These are phyloP conservation scores for Anoplolepis gracilipes DNA, from an alignment of 1,140 invertebrate species.

Conservation along the genomic window DNA sequence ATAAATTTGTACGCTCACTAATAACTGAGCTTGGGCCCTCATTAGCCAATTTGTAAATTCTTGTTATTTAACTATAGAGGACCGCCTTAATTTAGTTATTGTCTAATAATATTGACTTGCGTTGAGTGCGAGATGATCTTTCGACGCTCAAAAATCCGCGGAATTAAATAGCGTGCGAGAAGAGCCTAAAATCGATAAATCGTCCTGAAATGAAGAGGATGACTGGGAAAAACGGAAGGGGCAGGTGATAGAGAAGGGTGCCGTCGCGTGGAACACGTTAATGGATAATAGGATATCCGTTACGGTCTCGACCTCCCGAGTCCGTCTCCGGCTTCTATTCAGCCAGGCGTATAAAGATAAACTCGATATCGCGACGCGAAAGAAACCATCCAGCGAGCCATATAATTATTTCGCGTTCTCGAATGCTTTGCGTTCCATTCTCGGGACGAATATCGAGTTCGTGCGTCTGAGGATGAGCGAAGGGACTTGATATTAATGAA, in stretches of 20 bases:
- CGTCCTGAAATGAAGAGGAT: slow-evolving; percentile 40
- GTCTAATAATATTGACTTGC: slow-evolving; percentile 32
- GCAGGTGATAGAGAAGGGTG: background rate
- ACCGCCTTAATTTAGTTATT: too few relatives aligned
- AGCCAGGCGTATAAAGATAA: slow-evolving; percentile 60
- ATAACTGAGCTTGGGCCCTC: too few relatives aligned
- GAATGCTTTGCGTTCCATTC: slow-evolving; percentile 33
- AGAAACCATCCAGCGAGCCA: slow-evolving; percentile 12
- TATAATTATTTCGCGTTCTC: slow-evolving; percentile 66
- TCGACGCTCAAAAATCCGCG: slow-evolving; percentile 60
- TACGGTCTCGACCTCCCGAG: slow-evolving; percentile 53
- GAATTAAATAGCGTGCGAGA: slow-evolving; percentile 65
- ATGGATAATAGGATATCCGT: slow-evolving; percentile 78
- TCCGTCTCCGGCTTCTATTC: slow-evolving; percentile 52
- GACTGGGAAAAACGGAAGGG: slow-evolving; percentile 15
- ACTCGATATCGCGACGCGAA: slow-evolving; percentile 63
- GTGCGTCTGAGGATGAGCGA: background rate
- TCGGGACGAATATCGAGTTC: slow-evolving; percentile 15
- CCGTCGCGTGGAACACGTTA: slow-evolving; percentile 66
- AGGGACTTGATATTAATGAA: slow-evolving; percentile 27
- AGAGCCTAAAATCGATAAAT: slow-evolving; percentile 71
- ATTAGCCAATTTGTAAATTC: too few relatives aligned
- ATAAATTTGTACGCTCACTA: too few relatives aligned
- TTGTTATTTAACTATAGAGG: too few relatives aligned
- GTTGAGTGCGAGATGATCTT: background rate